Base-by-base conservation (phyloP, 2,797 vertebrate species). In the Rhynchonycteris naso region DNA sequence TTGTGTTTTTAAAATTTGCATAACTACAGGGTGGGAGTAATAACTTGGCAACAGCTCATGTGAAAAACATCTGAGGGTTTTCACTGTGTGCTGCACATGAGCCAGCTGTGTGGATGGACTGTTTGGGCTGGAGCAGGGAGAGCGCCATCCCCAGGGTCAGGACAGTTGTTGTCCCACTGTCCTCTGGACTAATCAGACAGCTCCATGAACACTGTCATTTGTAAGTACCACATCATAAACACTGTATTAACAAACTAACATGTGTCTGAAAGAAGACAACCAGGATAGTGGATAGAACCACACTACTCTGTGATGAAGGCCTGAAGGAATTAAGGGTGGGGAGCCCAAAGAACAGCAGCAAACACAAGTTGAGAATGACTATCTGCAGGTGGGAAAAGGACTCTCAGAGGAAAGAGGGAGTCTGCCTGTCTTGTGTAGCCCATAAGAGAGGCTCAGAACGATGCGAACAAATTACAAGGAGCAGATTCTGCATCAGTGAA, bases 51-150 rank as follows among this genome's bases (percentile, higher is more conserved):
- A 9, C 28, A 68, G 38, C 38, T 93, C 47, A 4, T 33, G n/a
- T 72, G 69, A 78, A 90, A 94, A 95, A 88, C 56, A 80, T 43
- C 28, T 93, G 79, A 68, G 82, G 78, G 69, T 89, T 96, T 96
- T 83, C n/a, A 6, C 5, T 75, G 10, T 12, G 4, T 61, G 33
- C 85, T 78, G 65, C 63, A 65, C 56, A 11, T n/a, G 50, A 93
- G 30, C 71, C 85, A 86, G 33, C n/a, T 33, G 58, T 18, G 11
- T 11, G 0, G 12, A 43, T 76, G 56, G 56, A 24, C 78, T 93
- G 43, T 35, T 88, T 21, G n/a, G 61, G 22, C 76, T 47, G 18
- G 50, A 82, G 21, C 5, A 24, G 14, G 30, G 18, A 14, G 28
- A 30, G 5, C 14, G 21, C 43, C 30, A 16, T 5, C 12, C 7